A percentile compares a stretch with the other conserved stretches of the same genome.
Conservation (phyloP, 1,140 invertebrate genomes). For the Sitophilus oryzae region DNA sequence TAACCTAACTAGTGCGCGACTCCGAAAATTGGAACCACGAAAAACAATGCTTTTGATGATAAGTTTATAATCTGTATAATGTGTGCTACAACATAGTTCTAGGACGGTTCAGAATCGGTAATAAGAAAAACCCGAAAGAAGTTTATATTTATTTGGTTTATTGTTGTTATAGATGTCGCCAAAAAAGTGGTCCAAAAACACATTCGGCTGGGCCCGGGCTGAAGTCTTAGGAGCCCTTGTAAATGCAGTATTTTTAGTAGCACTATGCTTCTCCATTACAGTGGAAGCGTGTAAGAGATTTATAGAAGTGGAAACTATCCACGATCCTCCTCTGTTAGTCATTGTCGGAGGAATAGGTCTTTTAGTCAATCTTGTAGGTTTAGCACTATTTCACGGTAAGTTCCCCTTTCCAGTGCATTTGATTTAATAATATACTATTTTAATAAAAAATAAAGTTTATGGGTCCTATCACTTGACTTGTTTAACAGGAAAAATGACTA, state of each 20-base stretch:
- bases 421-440: too few species aligned
- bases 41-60: too few species aligned
- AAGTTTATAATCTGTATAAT: too few species aligned
- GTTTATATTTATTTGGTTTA: constrained; percentile 1
- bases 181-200: constrained; percentile 93
- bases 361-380: constrained; percentile 75
- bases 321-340: constrained; percentile 69
- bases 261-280: constrained; percentile 86
- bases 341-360: constrained; percentile 74
- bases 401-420: constrained; percentile 24
- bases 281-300: constrained; percentile 87
- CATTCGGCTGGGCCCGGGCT: constrained; percentile 89
- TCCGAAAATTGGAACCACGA: too few species aligned
- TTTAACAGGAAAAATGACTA: too few species aligned
- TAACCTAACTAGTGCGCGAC: too few species aligned
- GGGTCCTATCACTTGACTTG: too few species aligned
- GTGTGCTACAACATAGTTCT: too few species aligned
- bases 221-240: constrained; percentile 91
- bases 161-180: constrained; percentile 78
- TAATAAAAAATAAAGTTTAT: too few species aligned
- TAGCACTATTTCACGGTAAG: constrained; percentile 78
- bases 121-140: too few species aligned
- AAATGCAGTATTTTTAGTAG: constrained; percentile 89
- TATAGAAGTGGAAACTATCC: constrained; percentile 77
- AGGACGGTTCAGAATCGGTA: too few species aligned